These are phyloP conservation scores for Drosophila parabipectinata DNA, from an alignment of 1,140 invertebrate genomes.

Conservation along the genomic window DNA sequence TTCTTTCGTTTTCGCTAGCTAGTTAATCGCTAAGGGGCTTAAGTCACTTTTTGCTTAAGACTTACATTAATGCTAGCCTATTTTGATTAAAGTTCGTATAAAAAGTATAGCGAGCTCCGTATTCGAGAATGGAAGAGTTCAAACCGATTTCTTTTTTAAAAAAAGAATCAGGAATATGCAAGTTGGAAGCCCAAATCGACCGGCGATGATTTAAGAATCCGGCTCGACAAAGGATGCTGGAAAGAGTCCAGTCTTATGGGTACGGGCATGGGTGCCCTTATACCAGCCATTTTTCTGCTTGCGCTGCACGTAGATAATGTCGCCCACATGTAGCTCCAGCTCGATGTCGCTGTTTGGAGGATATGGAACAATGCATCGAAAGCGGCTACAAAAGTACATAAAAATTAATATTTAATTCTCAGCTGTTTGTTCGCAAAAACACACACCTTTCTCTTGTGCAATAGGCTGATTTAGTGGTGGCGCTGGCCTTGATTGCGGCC, in stretches of 20 bases:
- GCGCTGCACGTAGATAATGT: conserved; percentile 95
- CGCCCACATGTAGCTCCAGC: conserved; percentile 94
- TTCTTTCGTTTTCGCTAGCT: conserved; percentile 51
- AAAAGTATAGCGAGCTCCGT: conserved; percentile 50
- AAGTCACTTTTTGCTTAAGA: conserved; percentile 46
- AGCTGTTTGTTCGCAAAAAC: no score
- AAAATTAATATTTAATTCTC: conserved; percentile 43
- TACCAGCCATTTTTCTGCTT: conserved; percentile 98
- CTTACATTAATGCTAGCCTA: conserved; percentile 28
- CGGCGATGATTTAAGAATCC: conserved; percentile 61
- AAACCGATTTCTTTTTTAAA: conserved; percentile 51
- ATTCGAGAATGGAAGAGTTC: conserved; percentile 53
- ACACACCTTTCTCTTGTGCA: conserved; percentile 70
- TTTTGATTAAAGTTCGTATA: conserved; percentile 65
- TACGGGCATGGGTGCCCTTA: conserved; percentile 95
- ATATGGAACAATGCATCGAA: conserved; percentile 96
- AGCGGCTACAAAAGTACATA: conserved; percentile 85
- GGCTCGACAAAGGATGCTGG: conserved; percentile 96
- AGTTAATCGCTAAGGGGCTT: conserved; percentile 41
- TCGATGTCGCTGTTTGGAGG: conserved; percentile 97
- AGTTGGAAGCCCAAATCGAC: conserved; percentile 68
- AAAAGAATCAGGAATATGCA: conserved; percentile 43
- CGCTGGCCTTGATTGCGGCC: conserved; percentile 77
- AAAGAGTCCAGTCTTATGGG: conserved; percentile 95
- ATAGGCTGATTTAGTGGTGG: conserved; percentile 73